Conservation (phyloP, 2,113 vertebrate species). For the Cebidichthys violaceus region DNA sequence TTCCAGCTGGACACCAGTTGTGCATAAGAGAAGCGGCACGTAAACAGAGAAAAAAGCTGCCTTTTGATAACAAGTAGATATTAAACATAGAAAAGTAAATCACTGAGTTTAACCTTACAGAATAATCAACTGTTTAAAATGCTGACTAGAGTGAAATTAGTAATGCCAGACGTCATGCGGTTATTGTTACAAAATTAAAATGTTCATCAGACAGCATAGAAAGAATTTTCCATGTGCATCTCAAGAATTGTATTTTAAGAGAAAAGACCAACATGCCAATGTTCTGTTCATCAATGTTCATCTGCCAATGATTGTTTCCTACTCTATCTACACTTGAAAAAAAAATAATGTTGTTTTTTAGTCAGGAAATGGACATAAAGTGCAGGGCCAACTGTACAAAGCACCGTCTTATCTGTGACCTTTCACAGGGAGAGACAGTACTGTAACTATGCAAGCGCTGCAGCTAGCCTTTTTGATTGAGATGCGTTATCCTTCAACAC, state of each 20-base stretch:
- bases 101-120: conserved; percentile 42
- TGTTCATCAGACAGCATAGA: conserved; percentile 17
- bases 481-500: conserved; percentile 36
- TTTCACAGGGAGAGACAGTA: conserved; percentile 33
- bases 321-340: conserved; percentile 3
- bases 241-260: neutral
- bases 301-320: neutral
- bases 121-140: conserved; percentile 18
- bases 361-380: conserved; percentile 64
- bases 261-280: neutral
- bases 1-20: conserved; percentile 51
- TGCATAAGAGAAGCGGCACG: conserved; percentile 52
- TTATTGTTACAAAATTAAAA: conserved; percentile 8
- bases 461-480: conserved; percentile 10
- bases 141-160: conserved; percentile 7
- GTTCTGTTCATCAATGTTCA: neutral
- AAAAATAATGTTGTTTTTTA: neutral
- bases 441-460: conserved; percentile 21
- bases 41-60: conserved; percentile 73
- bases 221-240: conserved; percentile 3
- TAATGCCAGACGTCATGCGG: conserved; percentile 24
- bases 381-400: conserved; percentile 58
- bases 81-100: conserved; percentile 31
- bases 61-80: conserved; percentile 54
- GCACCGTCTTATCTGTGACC: conserved; percentile 36